Evolutionary conservation across 2,113 vertebrate species (phyloP), one percentile per base, ranked within the genome.

Genomic region (Speoplatyrhinus poulsoni): DNA sequence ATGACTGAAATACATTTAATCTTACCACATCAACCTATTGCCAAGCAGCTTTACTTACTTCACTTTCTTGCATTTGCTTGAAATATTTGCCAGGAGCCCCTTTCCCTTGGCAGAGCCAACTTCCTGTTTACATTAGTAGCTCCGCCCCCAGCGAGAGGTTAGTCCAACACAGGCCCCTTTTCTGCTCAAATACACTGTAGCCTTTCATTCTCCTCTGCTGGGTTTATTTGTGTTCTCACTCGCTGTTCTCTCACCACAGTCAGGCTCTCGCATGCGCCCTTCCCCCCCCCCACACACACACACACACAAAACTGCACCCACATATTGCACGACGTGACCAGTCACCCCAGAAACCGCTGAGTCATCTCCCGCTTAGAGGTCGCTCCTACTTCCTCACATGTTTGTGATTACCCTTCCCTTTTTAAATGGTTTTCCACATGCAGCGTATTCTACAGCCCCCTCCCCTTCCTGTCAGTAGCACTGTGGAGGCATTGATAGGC

Each of bases 51-150:
- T 41, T 41, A 41, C 36, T 41, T 26, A 26, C 36, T 41, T 41
- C 4, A 41, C 26, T 26, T 26, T 26, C 26, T 26, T 26, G 26
- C 36, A 52, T 52, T 47, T 48, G 58, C 72, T 26, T 26, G 36
- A 46, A 50, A 26, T 59, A 57, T 60, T 0, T 12, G 50, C 69
- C 12, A 36, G 26, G 67, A 86, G 69, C 61, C 75, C 71, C n/a
- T 19, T 19, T 53, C 73, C 77, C 70, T 83, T 83, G 62, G 69
- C 87, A 81, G 78, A 71, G 71, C 82, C 12, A 59, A 88, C 90
- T 94, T 93, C 89, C 90, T 95, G 85, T 94, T 94, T 92, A 90
- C 92, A 70, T 91, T 88, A 87, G 88, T 82, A 70, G 15, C 85
- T 62, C 78, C 67, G 7, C 73, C 84, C 81, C 0, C 3, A 13